Percentiles rank a stretch among this genome's conserved stretches.
phyloP scores from a whole-genome alignment of 2,888 invertebrate genomes.

The Lumbricus terrestris region DNA sequence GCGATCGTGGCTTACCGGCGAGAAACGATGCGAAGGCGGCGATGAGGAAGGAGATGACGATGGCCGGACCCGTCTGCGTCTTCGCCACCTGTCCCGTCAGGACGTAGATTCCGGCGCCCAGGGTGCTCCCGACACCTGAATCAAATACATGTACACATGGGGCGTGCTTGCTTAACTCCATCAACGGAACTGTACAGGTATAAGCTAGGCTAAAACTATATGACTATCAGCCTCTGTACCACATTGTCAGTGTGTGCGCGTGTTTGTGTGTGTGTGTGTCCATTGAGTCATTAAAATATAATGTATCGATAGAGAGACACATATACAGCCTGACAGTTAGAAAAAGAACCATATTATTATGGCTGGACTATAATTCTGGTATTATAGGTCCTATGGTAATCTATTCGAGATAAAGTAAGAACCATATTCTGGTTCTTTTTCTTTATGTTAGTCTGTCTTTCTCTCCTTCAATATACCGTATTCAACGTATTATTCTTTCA shows the following conservation, averaged over 20 bases:
- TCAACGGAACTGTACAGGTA: not conserved
- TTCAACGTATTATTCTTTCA: no score
- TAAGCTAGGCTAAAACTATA: no score
- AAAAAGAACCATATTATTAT: no score
- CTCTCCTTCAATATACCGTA: no score
- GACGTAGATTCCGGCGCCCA: conserved; percentile 94
- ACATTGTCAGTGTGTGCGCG: no score
- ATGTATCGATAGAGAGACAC: no score
- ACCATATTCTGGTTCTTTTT: not conserved
- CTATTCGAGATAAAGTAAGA: no score
- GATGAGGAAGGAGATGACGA: conserved; percentile 71
- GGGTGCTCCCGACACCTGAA: conserved; percentile 82
- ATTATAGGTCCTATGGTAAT: no score
- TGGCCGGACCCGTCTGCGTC: conserved; percentile 50
- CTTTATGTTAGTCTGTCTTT: not conserved
- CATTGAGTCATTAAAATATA: no score
- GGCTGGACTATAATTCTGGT: no score
- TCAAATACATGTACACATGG: not conserved
- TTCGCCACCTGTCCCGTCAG: conserved; percentile 87
- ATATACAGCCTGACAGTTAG: no score
- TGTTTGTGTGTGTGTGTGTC: not conserved
- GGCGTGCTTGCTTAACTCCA: not conserved
- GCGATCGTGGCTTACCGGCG: conserved; percentile 35
- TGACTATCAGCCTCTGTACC: no score
- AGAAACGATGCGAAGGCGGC: conserved; percentile 55